Conservation (phyloP, 2,888 invertebrate genomes). For the Tenthredo amoena region DNA sequence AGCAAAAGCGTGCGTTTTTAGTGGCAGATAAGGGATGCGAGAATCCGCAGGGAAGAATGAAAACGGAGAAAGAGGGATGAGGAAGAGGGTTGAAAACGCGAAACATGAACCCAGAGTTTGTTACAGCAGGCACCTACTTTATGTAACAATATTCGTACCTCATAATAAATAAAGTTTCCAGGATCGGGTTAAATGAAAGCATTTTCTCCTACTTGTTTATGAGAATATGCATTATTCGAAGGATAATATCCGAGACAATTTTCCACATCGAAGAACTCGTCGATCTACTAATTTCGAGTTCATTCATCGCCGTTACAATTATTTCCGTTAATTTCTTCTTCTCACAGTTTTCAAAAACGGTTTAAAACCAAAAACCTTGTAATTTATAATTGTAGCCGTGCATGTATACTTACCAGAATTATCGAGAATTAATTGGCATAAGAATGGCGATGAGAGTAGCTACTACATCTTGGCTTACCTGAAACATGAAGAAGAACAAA, state of each 20-base stretch:
- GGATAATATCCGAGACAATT: not conserved
- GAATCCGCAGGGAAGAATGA: not conserved
- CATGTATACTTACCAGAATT: not conserved
- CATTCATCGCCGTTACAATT: not conserved
- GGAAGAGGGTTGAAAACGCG: not conserved
- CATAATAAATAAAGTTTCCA: not conserved
- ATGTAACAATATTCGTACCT: not conserved
- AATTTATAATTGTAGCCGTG: no score
- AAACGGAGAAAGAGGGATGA: not conserved
- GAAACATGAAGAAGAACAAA: slow-evolving; percentile 29
- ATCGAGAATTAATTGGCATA: not conserved
- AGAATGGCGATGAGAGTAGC: not conserved
- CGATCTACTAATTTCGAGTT: not conserved
- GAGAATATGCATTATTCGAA: not conserved
- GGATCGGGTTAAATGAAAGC: not conserved
- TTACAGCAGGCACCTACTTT: not conserved
- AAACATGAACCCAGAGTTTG: not conserved
- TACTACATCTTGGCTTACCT: slow-evolving; percentile 21
- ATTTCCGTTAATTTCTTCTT: not conserved
- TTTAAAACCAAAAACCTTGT: no score
- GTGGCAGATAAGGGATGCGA: not conserved
- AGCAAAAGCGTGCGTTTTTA: not conserved
- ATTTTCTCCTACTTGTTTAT: not conserved
- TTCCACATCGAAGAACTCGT: not conserved
- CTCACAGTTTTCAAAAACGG: no score